Evolutionary conservation across 2,888 invertebrate species (phyloP).

Genomic region (Lomographa bimaculata): DNA sequence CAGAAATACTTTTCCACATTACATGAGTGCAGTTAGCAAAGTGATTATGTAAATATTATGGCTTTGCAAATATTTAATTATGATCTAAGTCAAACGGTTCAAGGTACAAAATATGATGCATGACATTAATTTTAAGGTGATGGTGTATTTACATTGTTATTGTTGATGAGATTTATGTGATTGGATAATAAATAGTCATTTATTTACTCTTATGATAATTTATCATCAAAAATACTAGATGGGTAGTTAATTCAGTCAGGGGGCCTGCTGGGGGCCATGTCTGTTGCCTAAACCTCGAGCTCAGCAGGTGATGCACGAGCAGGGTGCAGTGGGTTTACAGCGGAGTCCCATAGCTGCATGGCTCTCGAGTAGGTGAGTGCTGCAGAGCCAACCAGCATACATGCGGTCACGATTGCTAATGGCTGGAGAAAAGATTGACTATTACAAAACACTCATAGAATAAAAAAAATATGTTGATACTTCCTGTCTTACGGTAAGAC

Average conservation of each 20-base stretch:
- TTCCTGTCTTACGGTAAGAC: too few species aligned
- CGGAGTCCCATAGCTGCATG: slow-evolving; percentile 47
- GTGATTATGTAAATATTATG: background rate
- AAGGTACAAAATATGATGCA: slow-evolving; percentile 2
- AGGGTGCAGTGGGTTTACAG: slow-evolving; percentile 28
- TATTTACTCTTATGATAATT: background rate
- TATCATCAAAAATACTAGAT: too few species aligned
- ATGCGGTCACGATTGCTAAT: slow-evolving; percentile 41
- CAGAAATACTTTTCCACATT: slow-evolving; percentile 52
- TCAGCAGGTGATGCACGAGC: slow-evolving; percentile 9
- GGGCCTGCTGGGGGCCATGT: too few species aligned
- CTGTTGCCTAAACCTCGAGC: slow-evolving; percentile 21
- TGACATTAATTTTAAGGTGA: slow-evolving; percentile 28
- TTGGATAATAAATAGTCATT: slow-evolving; percentile 12
- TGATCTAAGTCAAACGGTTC: background rate
- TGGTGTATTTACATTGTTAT: slow-evolving; percentile 34
- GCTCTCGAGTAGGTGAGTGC: slow-evolving; percentile 46
- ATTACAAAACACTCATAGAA: too few species aligned
- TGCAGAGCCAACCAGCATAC: slow-evolving; percentile 45
- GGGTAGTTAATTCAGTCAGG: too few species aligned
- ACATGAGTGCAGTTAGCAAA: slow-evolving; percentile 35
- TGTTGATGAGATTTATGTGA: slow-evolving; percentile 2
- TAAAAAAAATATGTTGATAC: too few species aligned
- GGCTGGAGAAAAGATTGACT: slow-evolving; percentile 42
- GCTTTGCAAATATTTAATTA: slow-evolving; percentile 1